A percentile compares a stretch with the other conserved stretches of the same genome.
Evolutionary conservation across 2,113 vertebrate species (phyloP).

Genomic region (Pipa parva): DNA sequence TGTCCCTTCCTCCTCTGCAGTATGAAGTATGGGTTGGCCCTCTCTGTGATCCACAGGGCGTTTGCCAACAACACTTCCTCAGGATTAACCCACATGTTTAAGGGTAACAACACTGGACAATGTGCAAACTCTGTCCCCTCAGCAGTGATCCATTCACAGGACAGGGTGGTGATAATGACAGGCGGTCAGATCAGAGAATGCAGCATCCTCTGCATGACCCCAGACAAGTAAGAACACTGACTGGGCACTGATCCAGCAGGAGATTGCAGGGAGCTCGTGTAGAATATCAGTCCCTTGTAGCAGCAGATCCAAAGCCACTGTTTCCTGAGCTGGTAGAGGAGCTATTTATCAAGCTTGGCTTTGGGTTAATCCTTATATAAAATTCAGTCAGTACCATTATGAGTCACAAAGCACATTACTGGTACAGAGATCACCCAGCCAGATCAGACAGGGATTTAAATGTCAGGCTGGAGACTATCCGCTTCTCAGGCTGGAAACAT

Average conservation of each 20-base stretch:
- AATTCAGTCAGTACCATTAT: too few species aligned
- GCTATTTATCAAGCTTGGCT: too few species aligned
- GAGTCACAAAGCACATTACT: too few species aligned
- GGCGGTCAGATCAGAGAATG: background rate
- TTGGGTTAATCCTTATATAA: too few species aligned
- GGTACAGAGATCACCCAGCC: too few species aligned
- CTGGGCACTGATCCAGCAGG: background rate
- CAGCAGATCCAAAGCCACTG: background rate
- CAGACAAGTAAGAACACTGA: background rate
- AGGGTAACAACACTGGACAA: background rate
- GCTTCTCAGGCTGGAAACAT: too few species aligned
- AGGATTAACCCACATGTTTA: slow-evolving; percentile 88
- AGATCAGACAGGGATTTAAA: too few species aligned
- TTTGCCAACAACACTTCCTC: slow-evolving; percentile 94
- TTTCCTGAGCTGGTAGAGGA: too few species aligned
- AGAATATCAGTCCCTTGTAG: slow-evolving; percentile 15
- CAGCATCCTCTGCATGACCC: slow-evolving; percentile 4
- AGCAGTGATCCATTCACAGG: slow-evolving; percentile 16
- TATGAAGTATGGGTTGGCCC: slow-evolving; percentile 95
- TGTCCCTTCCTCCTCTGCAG: slow-evolving; percentile 93
- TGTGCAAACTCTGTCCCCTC: background rate
- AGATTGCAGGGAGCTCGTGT: background rate
- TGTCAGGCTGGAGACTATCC: too few species aligned
- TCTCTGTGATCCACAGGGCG: slow-evolving; percentile 91
- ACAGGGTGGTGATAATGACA: background rate